Evolutionary conservation across 2,797 vertebrate genomes (phyloP).

Genomic region (Macroramphosus scolopax): DNA sequence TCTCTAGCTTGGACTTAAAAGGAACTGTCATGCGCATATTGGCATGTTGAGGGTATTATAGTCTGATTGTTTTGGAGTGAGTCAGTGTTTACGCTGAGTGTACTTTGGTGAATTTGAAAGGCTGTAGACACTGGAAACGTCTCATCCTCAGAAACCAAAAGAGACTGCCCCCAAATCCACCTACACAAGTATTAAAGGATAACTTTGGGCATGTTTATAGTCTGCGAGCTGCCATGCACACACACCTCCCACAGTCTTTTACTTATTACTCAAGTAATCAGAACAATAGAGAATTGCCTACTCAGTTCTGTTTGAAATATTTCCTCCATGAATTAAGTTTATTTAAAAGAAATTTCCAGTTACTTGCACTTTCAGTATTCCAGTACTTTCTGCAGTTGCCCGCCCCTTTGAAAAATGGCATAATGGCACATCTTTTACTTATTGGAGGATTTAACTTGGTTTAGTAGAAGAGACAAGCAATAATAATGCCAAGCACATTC

Average conservation of each 20-base stretch:
- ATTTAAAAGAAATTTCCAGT: too few relatives aligned
- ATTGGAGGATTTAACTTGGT: too few relatives aligned
- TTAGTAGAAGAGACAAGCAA: too few relatives aligned
- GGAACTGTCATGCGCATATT: slow-evolving; percentile 14
- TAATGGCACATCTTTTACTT: slow-evolving; percentile 10
- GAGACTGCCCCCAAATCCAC: slow-evolving; percentile 47
- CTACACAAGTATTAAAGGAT: slow-evolving; percentile 56
- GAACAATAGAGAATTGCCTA: slow-evolving; percentile 4
- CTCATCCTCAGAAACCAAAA: slow-evolving; percentile 28
- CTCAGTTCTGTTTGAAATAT: too few relatives aligned
- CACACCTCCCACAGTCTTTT: slow-evolving; percentile 21
- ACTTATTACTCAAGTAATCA: background rate
- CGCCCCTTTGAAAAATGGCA: slow-evolving; percentile 12
- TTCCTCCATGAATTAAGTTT: too few relatives aligned
- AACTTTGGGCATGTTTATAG: slow-evolving; percentile 28
- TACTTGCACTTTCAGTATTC: background rate
- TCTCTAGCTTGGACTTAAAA: slow-evolving; percentile 3
- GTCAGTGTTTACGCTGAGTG: slow-evolving; percentile 43
- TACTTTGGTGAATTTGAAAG: slow-evolving; percentile 31
- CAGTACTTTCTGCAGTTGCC: background rate
- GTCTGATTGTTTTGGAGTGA: slow-evolving; percentile 44
- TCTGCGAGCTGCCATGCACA: slow-evolving; percentile 4
- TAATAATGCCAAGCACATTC: too few relatives aligned
- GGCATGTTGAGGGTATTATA: slow-evolving; percentile 20
- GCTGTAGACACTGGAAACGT: slow-evolving; percentile 29